Evolutionary conservation across 2,888 invertebrate genomes (phyloP), one percentile per base, ranked within the genome.

Genomic region (Tigriopus californicus): DNA sequence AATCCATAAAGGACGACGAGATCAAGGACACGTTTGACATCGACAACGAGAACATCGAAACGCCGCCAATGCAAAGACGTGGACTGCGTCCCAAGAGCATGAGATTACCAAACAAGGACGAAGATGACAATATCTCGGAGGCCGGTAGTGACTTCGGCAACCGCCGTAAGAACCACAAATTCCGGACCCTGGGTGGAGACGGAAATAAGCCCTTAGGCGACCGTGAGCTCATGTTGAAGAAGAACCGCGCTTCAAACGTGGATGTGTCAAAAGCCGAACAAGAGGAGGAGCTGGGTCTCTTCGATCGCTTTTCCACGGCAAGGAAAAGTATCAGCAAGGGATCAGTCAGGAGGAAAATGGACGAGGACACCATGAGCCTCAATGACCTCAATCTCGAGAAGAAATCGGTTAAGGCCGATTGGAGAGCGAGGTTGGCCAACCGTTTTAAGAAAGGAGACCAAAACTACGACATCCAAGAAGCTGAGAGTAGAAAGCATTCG

Each of bases 21-120:
- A 62, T 62, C 18, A 67, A 76, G 18, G 82, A 83, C 65, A 81
- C 81, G 68, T 80, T 82, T 12, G 87, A 88, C 68, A 86, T 89
- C 46, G 89, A 89, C 70, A 85, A 87, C 2, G 89, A 89, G 66
- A 89, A 89, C 66, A 84, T 89, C 41, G 88, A 89, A 74, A 89
- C 89, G 1, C 88, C 89, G 20, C 88, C 89, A 5, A 84, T 81
- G 0, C 81, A 81, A 18, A 76, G 88, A 60, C 79, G 82, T 65
- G 71, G 79, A 33, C 80, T 81, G 67, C 79, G 77, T 61, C 77
- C 54, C 15, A 58, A 64, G 41, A 62, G 63, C 33, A 63, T 65
- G 46, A 52, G 63, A 25, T 57, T 62, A 41, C 57, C 63, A 2
- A 58, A 60, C n/a, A 62, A 60, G n/a, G 49, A 12, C 13, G 40